Evolutionary conservation across 2,888 invertebrate genomes (phyloP), one percentile per base, ranked within the genome.

Genomic region (Cremastinae sp.): DNA sequence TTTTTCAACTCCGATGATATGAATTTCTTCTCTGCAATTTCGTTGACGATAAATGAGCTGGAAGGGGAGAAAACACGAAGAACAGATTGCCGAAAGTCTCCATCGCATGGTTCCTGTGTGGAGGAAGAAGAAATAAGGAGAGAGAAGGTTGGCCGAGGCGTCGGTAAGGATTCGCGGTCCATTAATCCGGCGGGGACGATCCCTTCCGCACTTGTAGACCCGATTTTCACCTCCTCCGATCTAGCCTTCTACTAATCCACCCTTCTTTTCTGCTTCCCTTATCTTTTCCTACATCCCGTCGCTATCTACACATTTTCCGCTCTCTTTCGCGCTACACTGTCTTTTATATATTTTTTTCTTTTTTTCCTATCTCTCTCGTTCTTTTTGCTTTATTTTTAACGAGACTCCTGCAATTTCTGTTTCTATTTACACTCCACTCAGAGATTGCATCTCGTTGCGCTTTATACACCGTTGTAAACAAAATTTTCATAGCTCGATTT

Each of bases 101-200:
- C 28, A 5, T 2, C 5, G 28, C 28, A 59, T 41, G 47, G 61
- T 49, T 49, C 22, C 37, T 35, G 41, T 43, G 49, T 45, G 51
- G 39, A 28, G 47, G 35, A 65, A 18, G 49, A n/a, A 59, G 71
- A 71, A 47, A 39, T 65, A 53, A 47, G 61, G 47, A 71, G 71
- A 51, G 45, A 62, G 58, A 43, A 64, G 51, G 43, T 56, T 58
- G 56, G 64, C 62, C 66, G 61, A 75, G 68, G 75, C 64, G 78
- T 75, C 75, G 69, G 70, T 74, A 71, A 78, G 76, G 70, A 74
- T 78, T 78, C 74, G 70, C 73, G 73, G 78, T 65, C 75, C 78
- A 78, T 78, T 78, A 74, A 78, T 75, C 75, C 78, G 65, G 73
- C 71, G n/a, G n/a, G n/a, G 75, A 73, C 75, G 75, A 78, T 78